Conservation (phyloP, 2,113 vertebrate genomes). For the Egretta garzetta region DNA sequence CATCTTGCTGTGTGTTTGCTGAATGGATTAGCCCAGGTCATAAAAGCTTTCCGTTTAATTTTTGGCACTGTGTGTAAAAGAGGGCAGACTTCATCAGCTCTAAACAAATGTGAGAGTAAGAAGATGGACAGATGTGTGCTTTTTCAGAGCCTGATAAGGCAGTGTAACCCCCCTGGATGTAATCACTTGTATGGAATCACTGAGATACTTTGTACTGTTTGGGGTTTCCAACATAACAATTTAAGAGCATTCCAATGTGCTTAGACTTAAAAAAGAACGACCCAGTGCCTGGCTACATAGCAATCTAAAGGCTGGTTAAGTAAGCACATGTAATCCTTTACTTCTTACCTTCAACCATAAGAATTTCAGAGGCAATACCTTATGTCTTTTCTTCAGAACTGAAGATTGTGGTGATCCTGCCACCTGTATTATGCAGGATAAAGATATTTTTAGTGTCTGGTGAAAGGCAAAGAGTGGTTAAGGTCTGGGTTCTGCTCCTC, state of each 20-base stretch:
- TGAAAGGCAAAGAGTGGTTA: not conserved
- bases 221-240: rapidly evolving
- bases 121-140: rapidly evolving
- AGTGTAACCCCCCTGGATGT: rapidly evolving
- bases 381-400: not conserved
- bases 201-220: rapidly evolving
- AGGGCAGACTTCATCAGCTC: not conserved
- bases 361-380: not conserved
- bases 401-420: not conserved
- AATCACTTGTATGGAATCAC: rapidly evolving
- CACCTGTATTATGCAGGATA: not conserved
- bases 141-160: not conserved
- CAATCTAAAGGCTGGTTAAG: not conserved
- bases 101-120: not conserved
- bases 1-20: not conserved
- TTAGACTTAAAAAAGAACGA: not conserved
- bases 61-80: rapidly evolving
- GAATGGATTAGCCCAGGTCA: not conserved
- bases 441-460: not conserved
- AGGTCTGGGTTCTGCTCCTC: not conserved
- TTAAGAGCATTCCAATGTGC: not conserved
- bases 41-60: rapidly evolving
- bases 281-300: rapidly evolving
- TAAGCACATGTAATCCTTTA: not conserved
- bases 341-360: not conserved